Evolutionary conservation across 2,888 invertebrate genomes (phyloP).

Genomic region (Gymnosoma rotundatum): DNA sequence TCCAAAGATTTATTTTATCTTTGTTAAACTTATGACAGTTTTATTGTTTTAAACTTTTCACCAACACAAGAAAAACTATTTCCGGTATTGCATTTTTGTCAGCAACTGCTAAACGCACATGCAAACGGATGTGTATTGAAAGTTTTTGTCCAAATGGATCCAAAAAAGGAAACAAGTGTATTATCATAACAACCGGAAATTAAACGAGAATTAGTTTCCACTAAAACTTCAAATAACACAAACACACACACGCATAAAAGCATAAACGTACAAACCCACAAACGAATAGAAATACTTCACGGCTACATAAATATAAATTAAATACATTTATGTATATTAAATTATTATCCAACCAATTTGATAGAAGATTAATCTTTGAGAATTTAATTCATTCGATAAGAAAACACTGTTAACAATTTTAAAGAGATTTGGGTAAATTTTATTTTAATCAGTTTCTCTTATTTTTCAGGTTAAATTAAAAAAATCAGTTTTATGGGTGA

Average conservation of each 20-base stretch:
- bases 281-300: not conserved
- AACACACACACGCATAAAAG: not conserved
- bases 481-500: too few species aligned
- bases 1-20: conserved; percentile 6
- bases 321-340: not conserved
- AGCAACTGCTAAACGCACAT: not conserved
- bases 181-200: conserved; percentile 64
- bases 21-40: conserved; percentile 23
- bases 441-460: too few species aligned
- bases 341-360: conserved; percentile 30
- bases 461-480: too few species aligned
- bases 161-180: conserved; percentile 60
- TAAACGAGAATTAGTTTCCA: conserved; percentile 63
- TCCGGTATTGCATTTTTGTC: conserved; percentile 26
- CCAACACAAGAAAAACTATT: conserved; percentile 8
- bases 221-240: conserved; percentile 36
- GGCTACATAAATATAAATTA: not conserved
- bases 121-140: conserved; percentile 48
- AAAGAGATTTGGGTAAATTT: too few species aligned
- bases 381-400: too few species aligned
- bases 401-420: too few species aligned
- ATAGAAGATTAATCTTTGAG: conserved; percentile 33
- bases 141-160: conserved; percentile 48
- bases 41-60: conserved; percentile 16
- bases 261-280: not conserved